Base-by-base conservation (phyloP, 2,888 invertebrate species). In the Horisme vitalbata region DNA sequence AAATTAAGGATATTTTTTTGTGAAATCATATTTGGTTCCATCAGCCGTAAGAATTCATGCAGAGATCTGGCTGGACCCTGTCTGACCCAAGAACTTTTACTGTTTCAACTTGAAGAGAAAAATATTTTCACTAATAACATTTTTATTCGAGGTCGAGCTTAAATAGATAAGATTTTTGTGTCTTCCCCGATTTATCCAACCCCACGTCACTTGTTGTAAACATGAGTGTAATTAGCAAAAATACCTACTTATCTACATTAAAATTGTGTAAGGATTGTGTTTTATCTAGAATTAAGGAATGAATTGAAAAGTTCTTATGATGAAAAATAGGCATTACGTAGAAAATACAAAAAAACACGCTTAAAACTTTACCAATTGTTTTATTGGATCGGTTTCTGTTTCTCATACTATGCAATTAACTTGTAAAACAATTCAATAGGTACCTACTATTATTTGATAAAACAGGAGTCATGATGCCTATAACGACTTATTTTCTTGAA, bases 131-230 rank as follows among this genome's bases (percentile, higher is more conserved):
- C 20, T 39, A 39, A 44, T 37, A 26, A 18, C 27, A 31, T 41
- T 28, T 43, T 38, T 46, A 59, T 59, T 63, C 67, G 57, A 65
- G 60, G 63, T 71, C 74, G 74, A 74, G 74, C 74, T 74, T 74
- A 71, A 57, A 64, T 63, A 63, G 57, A 62, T 71, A 64, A 64
- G 59, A 56, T 57, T 55, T 55, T 46, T 65, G 63, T 71, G 70
- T 72, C 70, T 68, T 72, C 70, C 70, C 66, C 55, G 49, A 45
- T 48, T 44, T 28, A 41, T 9, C 35, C 35, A 31, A 44, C 28
- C 28, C 44, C 38, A 21, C 12, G 39, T 9, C 11, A 44, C 39
- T 49, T 49, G 38, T 30, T 39, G 27, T 44, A 49, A 39, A 39
- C 31, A 38, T 31, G 44, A 43, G 48, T 49, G 49, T 49, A 23